These are phyloP conservation scores for Nibea coibor DNA, from an alignment of 2,113 vertebrate species.

Conservation along the genomic window DNA sequence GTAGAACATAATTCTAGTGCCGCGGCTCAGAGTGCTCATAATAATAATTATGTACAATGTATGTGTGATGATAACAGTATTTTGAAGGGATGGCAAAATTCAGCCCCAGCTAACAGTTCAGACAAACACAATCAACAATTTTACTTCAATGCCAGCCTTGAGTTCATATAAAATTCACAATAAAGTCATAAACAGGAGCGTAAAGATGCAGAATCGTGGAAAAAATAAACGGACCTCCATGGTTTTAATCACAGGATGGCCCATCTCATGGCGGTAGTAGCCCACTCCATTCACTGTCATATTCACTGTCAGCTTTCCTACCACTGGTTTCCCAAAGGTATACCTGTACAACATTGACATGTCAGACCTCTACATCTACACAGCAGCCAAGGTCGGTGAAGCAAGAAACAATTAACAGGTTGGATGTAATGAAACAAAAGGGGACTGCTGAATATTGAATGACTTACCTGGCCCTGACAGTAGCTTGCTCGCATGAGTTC, in stretches of 20 bases:
- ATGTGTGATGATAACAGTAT: slow-evolving; percentile 4
- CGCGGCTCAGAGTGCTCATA: neutral
- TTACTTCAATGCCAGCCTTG: neutral
- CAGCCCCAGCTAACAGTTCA: neutral
- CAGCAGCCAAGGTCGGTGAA: neutral
- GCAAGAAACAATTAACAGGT: neutral
- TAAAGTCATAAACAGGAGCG: neutral
- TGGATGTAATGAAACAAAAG: neutral
- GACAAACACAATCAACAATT: neutral
- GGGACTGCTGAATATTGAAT: neutral
- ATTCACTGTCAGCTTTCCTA: slow-evolving; percentile 89
- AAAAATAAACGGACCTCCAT: slow-evolving; percentile 85
- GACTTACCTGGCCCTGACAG: slow-evolving; percentile 89
- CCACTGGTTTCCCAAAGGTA: slow-evolving; percentile 93
- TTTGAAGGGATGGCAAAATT: neutral
- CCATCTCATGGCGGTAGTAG: slow-evolving; percentile 93
- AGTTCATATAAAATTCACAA: neutral
- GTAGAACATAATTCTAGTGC: slow-evolving; percentile 4
- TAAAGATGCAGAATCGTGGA: neutral
- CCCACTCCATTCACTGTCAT: slow-evolving; percentile 95
- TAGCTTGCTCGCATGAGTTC: slow-evolving; percentile 87
- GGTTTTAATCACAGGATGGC: slow-evolving; percentile 89
- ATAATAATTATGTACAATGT: slow-evolving; percentile 4
- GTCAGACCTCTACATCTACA: slow-evolving; percentile 25
- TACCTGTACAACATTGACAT: slow-evolving; percentile 82